Percentiles rank a stretch among this genome's conserved stretches.
phyloP scores from a whole-genome alignment of 2,888 invertebrate genomes.

The Gisinianus flammeolus region DNA sequence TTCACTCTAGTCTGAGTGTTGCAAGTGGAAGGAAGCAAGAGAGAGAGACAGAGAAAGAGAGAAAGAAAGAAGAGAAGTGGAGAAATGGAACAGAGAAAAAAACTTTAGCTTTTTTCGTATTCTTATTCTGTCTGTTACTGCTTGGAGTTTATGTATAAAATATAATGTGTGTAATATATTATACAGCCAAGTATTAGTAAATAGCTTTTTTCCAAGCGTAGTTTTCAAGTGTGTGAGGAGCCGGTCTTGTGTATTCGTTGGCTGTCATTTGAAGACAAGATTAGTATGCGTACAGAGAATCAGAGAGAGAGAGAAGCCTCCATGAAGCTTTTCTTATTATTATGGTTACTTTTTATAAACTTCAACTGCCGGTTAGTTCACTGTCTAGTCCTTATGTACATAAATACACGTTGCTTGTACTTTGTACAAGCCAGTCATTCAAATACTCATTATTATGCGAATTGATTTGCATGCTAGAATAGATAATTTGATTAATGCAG shows the following conservation, averaged over 20 bases:
- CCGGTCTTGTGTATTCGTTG: background rate
- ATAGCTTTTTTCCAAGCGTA: conserved; percentile 9
- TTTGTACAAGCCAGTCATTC: too few relatives aligned
- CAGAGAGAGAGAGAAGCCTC: background rate
- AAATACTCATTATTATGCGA: conserved; percentile 3
- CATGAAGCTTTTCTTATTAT: background rate
- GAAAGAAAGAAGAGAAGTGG: conserved; percentile 1
- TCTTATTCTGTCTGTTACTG: background rate
- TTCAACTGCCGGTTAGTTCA: background rate
- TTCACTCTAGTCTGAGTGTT: background rate
- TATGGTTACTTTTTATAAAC: background rate
- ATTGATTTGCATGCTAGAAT: conserved; percentile 24
- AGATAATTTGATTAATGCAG: conserved; percentile 12
- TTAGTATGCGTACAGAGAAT: conserved; percentile 28
- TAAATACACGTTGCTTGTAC: background rate
- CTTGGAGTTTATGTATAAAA: background rate
- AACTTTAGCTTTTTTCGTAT: background rate
- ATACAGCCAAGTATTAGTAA: conserved; percentile 7
- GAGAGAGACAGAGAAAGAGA: background rate
- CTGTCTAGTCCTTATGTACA: background rate
- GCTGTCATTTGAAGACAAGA: conserved; percentile 12
- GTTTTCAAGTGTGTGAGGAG: background rate
- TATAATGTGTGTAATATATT: background rate
- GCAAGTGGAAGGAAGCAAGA: background rate
- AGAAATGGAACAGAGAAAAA: background rate